These are phyloP conservation scores for Neuroterus valhalla DNA, from an alignment of 1,140 invertebrate genomes.

Conservation along the genomic window DNA sequence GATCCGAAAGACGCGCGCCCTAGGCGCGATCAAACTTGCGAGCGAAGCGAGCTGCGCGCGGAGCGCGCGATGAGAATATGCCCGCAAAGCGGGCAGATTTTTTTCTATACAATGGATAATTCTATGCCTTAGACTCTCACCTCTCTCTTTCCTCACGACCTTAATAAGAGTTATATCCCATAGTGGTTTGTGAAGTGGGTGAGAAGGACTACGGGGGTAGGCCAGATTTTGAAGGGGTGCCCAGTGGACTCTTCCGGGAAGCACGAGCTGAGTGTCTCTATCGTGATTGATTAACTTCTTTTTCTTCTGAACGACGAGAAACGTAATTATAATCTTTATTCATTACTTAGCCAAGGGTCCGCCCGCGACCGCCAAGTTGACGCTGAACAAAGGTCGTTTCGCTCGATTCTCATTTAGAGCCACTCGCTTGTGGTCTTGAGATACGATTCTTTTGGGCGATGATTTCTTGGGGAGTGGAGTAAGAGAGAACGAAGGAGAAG, in stretches of 20 bases:
- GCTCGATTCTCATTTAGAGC: constrained; percentile 70
- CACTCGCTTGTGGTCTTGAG: constrained; percentile 72
- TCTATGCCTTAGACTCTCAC: not conserved
- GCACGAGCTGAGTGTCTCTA: constrained; percentile 42
- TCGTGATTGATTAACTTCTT: constrained; percentile 75
- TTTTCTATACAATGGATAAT: no score
- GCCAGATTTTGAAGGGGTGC: constrained; percentile 24
- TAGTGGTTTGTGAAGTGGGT: constrained; percentile 22
- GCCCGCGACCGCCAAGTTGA: constrained; percentile 44
- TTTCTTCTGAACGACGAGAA: constrained; percentile 64
- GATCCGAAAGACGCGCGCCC: no score
- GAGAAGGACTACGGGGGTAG: constrained; percentile 16
- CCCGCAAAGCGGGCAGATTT: no score
- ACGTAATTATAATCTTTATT: constrained; percentile 77
- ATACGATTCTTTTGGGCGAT: constrained; percentile 69
- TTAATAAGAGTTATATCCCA: constrained; percentile 21
- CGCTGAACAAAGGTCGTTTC: constrained; percentile 53
- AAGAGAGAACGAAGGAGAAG: constrained; percentile 37
- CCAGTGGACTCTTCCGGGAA: not conserved
- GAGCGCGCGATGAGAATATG: no score
- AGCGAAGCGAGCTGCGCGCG: no score
- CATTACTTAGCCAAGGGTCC: constrained; percentile 64
- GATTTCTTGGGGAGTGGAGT: constrained; percentile 9
- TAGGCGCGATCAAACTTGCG: no score
- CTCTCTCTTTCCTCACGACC: not conserved